Evolutionary conservation across 2,888 invertebrate genomes (phyloP).

Genomic region (Microplitis deprimator): DNA sequence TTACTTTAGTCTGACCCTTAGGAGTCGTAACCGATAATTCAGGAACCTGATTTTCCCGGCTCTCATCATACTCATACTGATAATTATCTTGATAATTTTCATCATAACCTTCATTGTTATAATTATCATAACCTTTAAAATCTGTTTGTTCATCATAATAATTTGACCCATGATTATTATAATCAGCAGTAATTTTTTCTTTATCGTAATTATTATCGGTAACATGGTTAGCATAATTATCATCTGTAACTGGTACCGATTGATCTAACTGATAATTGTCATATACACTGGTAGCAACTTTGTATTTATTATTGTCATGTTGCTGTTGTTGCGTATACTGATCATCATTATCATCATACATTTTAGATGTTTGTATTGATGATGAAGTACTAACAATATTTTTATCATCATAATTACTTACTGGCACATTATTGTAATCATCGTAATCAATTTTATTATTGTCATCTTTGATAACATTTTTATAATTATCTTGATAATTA

Average conservation of each 20-base stretch:
- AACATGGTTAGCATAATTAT: constrained; percentile 47
- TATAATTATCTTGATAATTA: constrained; percentile 53
- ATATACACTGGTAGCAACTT: constrained; percentile 44
- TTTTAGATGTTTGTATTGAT: constrained; percentile 49
- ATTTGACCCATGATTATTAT: constrained; percentile 31
- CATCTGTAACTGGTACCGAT: constrained; percentile 9
- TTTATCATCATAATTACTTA: constrained; percentile 47
- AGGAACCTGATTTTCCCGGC: constrained; percentile 52
- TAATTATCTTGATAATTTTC: constrained; percentile 58
- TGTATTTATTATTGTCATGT: constrained; percentile 60
- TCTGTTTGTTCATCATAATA: constrained; percentile 53
- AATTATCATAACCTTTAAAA: constrained; percentile 18
- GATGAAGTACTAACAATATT: neutral
- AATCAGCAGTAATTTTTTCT: constrained; percentile 4
- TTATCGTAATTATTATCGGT: constrained; percentile 39
- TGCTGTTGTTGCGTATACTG: constrained; percentile 59
- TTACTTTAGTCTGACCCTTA: constrained; percentile 62
- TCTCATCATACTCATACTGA: constrained; percentile 47
- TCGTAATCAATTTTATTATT: constrained; percentile 33
- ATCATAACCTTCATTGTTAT: constrained; percentile 58
- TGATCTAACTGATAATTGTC: constrained; percentile 45
- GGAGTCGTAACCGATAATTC: constrained; percentile 66
- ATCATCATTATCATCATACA: constrained; percentile 43
- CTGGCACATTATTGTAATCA: constrained; percentile 25
- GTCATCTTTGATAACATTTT: constrained; percentile 62